These are phyloP conservation scores for Diorhabda carinulata DNA, from an alignment of 1,140 invertebrate species.

Conservation along the genomic window DNA sequence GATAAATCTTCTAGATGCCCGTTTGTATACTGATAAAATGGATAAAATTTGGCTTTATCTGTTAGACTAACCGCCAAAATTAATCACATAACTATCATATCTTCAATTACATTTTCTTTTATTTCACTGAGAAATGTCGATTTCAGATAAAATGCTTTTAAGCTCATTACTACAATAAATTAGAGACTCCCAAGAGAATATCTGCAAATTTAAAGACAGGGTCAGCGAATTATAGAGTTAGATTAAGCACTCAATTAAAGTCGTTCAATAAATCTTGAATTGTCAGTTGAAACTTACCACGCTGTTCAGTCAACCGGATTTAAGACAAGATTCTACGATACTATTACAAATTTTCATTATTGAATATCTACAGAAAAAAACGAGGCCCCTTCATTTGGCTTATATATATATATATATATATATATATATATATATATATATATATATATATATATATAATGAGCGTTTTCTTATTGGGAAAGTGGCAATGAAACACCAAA, in stretches of 20 bases:
- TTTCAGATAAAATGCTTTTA: constrained; percentile 1
- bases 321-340: not conserved
- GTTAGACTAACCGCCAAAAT: too few relatives aligned
- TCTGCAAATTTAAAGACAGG: not conserved
- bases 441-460: too few relatives aligned
- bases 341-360: not conserved
- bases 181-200: not conserved
- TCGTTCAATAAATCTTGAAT: not conserved
- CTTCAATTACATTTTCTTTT: too few relatives aligned
- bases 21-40: too few relatives aligned
- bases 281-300: not conserved
- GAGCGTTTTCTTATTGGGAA: too few relatives aligned
- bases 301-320: not conserved
- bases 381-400: too few relatives aligned
- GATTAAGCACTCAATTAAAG: not conserved
- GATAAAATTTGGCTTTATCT: too few relatives aligned
- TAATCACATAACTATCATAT: too few relatives aligned
- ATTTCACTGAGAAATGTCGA: not conserved
- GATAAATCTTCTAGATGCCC: too few relatives aligned
- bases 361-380: not conserved
- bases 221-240: constrained; percentile 1
- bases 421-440: too few relatives aligned
- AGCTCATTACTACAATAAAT: not conserved
- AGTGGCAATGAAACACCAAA: too few relatives aligned
- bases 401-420: too few relatives aligned